These are phyloP conservation scores for Norana najaformis DNA, from an alignment of 2,888 invertebrate species.

Conservation along the genomic window DNA sequence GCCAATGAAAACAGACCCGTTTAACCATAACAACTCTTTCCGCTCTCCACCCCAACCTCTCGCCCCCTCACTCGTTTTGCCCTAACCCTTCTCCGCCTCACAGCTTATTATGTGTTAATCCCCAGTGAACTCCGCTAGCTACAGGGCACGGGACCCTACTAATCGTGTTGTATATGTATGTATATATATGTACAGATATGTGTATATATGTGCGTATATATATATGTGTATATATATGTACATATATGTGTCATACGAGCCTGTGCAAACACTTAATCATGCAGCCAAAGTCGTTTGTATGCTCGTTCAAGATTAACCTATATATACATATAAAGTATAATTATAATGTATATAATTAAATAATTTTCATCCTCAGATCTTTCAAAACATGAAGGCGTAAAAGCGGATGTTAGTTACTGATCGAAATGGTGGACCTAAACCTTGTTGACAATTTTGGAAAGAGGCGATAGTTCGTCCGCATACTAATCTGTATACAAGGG, in stretches of 20 bases:
- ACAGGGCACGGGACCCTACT: neutral
- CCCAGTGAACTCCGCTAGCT: neutral
- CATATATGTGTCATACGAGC: neutral
- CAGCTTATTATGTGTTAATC: neutral
- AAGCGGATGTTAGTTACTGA: no score
- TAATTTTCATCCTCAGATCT: no score
- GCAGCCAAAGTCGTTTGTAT: neutral
- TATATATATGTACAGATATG: neutral
- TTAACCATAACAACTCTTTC: conserved; percentile 13
- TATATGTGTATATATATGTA: no score
- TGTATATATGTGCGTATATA: neutral
- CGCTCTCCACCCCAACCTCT: conserved; percentile 4
- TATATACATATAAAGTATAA: neutral
- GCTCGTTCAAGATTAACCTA: neutral
- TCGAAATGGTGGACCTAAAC: no score
- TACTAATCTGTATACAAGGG: neutral
- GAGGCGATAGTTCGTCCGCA: no score
- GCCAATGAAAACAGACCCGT: neutral
- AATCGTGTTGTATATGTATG: neutral
- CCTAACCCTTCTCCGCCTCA: neutral
- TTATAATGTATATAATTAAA: no score
- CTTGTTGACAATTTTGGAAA: no score
- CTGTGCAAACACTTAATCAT: neutral
- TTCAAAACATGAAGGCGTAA: no score
- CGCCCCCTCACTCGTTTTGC: neutral